phyloP scores from a whole-genome alignment of 2,888 invertebrate genomes.

The Chrysomela aeneicollis region DNA sequence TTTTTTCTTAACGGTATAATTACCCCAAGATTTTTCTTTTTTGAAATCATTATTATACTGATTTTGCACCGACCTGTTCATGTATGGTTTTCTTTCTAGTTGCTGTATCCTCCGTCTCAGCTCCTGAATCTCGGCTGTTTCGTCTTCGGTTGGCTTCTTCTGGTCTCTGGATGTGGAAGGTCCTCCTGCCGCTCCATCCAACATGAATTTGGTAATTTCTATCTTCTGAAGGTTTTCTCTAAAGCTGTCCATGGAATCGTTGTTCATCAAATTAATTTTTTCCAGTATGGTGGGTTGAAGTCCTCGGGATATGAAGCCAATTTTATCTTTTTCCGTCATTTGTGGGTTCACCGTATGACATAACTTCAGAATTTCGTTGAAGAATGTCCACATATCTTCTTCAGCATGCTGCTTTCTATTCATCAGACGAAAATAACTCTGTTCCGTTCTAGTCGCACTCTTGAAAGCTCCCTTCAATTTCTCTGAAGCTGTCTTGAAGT shows the following conservation, averaged over 20 bases:
- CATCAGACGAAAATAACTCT: conserved; percentile 10
- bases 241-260: conserved; percentile 1
- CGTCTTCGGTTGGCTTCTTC: background rate
- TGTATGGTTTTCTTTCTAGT: background rate
- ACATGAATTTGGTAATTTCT: conserved; percentile 7
- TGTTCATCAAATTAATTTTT: conserved; percentile 9
- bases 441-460: conserved; percentile 1
- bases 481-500: background rate
- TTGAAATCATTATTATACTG: background rate
- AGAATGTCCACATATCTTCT: conserved; percentile 10
- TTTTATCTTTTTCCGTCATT: conserved; percentile 9
- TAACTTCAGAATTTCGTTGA: conserved; percentile 8
- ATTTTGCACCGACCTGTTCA: conserved; percentile 9
- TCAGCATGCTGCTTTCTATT: conserved; percentile 4
- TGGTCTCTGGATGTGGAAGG: conserved; percentile 3
- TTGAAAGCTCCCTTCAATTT: conserved; percentile 4
- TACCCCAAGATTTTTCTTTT: background rate
- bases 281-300: conserved; percentile 2
- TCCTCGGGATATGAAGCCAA: conserved; percentile 2
- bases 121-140: background rate
- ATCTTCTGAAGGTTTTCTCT: conserved; percentile 2
- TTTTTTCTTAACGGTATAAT: conserved; percentile 4
- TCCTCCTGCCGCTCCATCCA: background rate
- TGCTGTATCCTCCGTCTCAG: conserved; percentile 6
- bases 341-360: background rate